Evolutionary conservation across 2,888 invertebrate species (phyloP).

Genomic region (Tetheella fluctuosa): DNA sequence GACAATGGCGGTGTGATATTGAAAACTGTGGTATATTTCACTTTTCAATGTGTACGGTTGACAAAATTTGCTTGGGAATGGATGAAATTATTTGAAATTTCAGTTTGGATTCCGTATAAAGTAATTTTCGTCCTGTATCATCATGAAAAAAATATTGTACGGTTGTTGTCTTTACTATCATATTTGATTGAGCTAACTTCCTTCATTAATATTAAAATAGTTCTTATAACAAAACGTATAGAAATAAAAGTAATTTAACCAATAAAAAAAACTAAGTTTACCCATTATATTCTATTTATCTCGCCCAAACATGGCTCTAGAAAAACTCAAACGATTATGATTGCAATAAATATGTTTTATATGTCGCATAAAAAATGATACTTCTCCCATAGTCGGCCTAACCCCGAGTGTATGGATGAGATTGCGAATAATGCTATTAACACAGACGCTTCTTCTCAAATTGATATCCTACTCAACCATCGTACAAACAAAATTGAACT

Average conservation of each 20-base stretch:
- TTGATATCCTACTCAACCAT: constrained; percentile 73
- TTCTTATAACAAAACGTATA: constrained; percentile 32
- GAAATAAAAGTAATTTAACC: constrained; percentile 44
- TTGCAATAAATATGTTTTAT: constrained; percentile 84
- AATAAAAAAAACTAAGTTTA: constrained; percentile 51
- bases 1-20: constrained; percentile 73
- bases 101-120: not conserved
- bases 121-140: not conserved
- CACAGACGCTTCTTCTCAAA: constrained; percentile 84
- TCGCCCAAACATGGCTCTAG: constrained; percentile 70
- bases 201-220: constrained; percentile 15
- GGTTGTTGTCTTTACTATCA: not conserved
- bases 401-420: constrained; percentile 83
- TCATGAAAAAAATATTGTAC: not conserved
- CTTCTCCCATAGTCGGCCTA: constrained; percentile 74
- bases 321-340: constrained; percentile 80
- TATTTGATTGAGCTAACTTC: not conserved
- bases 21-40: constrained; percentile 60
- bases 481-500: constrained; percentile 50
- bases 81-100: constrained; percentile 3
- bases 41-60: constrained; percentile 46
- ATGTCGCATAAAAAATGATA: constrained; percentile 83
- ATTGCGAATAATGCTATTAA: constrained; percentile 84
- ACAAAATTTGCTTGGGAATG: constrained; percentile 34
- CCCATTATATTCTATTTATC: constrained; percentile 71